phyloP scores from a whole-genome alignment of 2,888 invertebrate species.

The Eupithecia subfuscata region DNA sequence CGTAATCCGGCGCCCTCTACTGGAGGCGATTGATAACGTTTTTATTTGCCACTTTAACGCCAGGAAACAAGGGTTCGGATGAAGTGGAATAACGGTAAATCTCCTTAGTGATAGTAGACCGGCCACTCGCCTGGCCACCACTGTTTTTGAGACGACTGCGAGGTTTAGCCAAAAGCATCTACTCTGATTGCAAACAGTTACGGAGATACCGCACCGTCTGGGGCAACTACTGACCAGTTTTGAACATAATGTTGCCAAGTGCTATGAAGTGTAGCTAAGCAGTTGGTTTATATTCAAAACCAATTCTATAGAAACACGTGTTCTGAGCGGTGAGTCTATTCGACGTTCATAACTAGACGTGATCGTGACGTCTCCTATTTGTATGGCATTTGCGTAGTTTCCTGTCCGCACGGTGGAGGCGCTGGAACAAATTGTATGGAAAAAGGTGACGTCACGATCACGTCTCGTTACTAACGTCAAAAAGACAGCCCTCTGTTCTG shows the following conservation, averaged over 20 bases:
- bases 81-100: slow-evolving; percentile 56
- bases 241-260: not conserved
- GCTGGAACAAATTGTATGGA: too few relatives aligned
- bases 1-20: slow-evolving; percentile 54
- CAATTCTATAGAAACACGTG: not conserved
- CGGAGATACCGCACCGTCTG: not conserved
- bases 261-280: not conserved
- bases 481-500: not conserved
- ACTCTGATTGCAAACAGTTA: not conserved
- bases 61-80: slow-evolving; percentile 56
- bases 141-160: not conserved
- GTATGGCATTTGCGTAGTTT: too few relatives aligned
- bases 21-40: slow-evolving; percentile 63
- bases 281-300: not conserved
- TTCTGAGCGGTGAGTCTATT: not conserved
- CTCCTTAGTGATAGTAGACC: slow-evolving; percentile 43
- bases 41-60: slow-evolving; percentile 66
- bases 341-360: too few relatives aligned
- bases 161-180: not conserved
- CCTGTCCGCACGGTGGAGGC: too few relatives aligned
- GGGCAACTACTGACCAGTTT: not conserved
- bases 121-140: not conserved
- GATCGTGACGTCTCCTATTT: too few relatives aligned
- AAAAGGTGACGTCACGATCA: too few relatives aligned
- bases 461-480: too few relatives aligned